Evolutionary conservation across 2,797 vertebrate genomes (phyloP).

Genomic region (Pseudomugil gertrudae): DNA sequence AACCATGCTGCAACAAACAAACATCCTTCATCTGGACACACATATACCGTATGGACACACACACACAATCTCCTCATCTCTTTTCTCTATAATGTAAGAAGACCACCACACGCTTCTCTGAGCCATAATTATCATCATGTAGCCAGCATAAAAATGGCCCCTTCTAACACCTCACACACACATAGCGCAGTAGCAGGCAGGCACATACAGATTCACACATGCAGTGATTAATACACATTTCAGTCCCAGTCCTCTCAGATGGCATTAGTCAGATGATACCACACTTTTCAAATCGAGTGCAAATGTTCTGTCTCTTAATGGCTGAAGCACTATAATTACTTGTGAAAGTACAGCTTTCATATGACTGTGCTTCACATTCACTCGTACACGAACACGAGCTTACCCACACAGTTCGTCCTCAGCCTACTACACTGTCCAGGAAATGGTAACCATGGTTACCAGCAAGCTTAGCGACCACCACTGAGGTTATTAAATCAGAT

Average conservation of each 20-base stretch:
- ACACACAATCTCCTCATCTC: conserved; percentile 25
- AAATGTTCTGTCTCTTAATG: conserved; percentile 56
- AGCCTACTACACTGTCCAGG: conserved; percentile 52
- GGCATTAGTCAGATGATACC: conserved; percentile 55
- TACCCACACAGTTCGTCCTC: conserved; percentile 56
- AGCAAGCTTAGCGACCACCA: conserved; percentile 52
- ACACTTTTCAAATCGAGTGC: conserved; percentile 49
- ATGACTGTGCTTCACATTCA: conserved; percentile 33
- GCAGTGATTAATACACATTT: conserved; percentile 46
- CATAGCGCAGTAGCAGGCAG: not conserved
- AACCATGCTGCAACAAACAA: conserved; percentile 59
- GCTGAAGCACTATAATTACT: conserved; percentile 59
- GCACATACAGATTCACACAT: conserved; percentile 21
- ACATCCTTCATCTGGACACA: conserved; percentile 44
- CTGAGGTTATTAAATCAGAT: conserved; percentile 60
- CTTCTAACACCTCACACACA: conserved; percentile 18
- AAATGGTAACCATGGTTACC: conserved; percentile 66
- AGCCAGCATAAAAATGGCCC: conserved; percentile 48
- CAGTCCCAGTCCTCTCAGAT: conserved; percentile 26
- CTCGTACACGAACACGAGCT: conserved; percentile 31
- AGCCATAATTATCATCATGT: conserved; percentile 54
- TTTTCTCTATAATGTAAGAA: conserved; percentile 31
- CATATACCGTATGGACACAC: not conserved
- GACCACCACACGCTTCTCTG: conserved; percentile 42
- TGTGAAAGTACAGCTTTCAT: conserved; percentile 43